Conservation (phyloP, 2,797 vertebrate species). For the Eidolon dupreanum region DNA sequence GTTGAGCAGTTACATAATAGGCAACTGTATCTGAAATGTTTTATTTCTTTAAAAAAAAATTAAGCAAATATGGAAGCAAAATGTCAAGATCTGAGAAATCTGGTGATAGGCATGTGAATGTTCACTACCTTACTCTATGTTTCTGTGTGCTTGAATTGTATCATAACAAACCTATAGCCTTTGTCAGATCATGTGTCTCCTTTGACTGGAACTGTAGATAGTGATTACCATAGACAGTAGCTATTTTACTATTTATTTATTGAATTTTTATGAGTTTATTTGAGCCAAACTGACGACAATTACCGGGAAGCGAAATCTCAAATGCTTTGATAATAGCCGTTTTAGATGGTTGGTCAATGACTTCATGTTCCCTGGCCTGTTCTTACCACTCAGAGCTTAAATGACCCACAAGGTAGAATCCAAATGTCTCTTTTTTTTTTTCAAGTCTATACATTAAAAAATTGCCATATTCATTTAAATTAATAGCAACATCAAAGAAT, state of each 20-base stretch:
- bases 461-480: not conserved
- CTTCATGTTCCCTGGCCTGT: not conserved
- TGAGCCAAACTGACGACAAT: no score
- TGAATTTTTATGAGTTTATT: no score
- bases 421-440: not conserved
- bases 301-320: no score
- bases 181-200: not conserved
- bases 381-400: not conserved
- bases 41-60: slow-evolving; percentile 39
- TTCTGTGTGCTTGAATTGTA: not conserved
- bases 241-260: not conserved
- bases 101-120: not conserved
- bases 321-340: not conserved
- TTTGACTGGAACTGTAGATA: not conserved
- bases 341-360: not conserved
- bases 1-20: not conserved
- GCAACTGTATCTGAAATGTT: not conserved
- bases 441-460: not conserved
- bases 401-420: not conserved
- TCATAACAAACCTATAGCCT: not conserved
- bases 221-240: not conserved
- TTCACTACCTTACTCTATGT: not conserved
- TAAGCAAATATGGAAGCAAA: not conserved
- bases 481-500: not conserved
- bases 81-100: not conserved